Evolutionary conservation across 1,140 invertebrate genomes (phyloP), one percentile per base, ranked within the genome.

Genomic region (Drosophila pandora): DNA sequence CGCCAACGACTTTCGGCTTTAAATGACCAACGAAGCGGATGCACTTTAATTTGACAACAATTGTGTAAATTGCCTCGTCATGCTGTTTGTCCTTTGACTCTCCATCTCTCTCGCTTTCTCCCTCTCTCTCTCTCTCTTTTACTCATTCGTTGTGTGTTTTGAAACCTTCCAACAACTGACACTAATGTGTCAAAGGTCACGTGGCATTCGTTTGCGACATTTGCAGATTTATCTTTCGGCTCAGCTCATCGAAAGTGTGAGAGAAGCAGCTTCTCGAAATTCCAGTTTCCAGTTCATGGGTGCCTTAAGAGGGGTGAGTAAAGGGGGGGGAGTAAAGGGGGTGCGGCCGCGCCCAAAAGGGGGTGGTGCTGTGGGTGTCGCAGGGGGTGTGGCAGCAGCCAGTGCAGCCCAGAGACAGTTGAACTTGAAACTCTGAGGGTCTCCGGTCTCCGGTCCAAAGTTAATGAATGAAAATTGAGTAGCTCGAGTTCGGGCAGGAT

Each of bases 21-120:
- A 90, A 90, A 82, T 90, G 82, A 83, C 88, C 87, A 90, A 72
- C 88, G 75, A 90, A 90, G 87, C 87, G 87, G 88, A 90, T 90
- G 87, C 88, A 90, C 87, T 90, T 90, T 90, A 90, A 90, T 90
- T 90, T 90, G 88, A 90, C 88, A 87, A 90, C 88, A 90, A 90
- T 90, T 90, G 88, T 63, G 88, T 84, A 90, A 90, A 90, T 90
- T 90, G 82, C 79, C 73, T 87, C 79, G 87, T 83, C 79, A 73
- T 79, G 55, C 71, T 88, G 79, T 88, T 79, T 83, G 83, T 87
- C 75, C 82, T 79, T 88, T 71, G 75, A 67, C 76, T 88, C 65
- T 48, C 21, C 6, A 41, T 50, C 53, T 56, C 37, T 47, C 43
- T 21, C n/a, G 34, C 25, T 34, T 56, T 73, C 58, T 50, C 37